phyloP scores from a whole-genome alignment of 64 coral and sea anemone species.

The Montipora efflorescens region DNA sequence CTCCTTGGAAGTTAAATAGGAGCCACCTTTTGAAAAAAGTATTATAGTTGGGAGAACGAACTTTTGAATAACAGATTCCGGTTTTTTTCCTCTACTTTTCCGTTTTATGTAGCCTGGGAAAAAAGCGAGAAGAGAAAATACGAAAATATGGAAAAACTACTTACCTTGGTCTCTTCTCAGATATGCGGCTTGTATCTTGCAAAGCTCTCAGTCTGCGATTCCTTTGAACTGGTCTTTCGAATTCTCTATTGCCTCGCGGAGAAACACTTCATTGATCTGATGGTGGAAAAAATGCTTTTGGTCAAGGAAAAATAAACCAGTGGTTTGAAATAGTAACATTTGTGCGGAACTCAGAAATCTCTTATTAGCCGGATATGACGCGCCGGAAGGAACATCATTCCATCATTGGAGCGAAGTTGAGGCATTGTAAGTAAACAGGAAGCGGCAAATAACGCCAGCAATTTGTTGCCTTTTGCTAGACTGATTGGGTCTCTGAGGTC shows the following conservation, averaged over 20 bases:
- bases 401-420: neutral
- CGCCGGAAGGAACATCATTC: conserved; percentile 28
- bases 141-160: neutral
- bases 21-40: neutral
- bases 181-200: no score
- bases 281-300: neutral
- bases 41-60: neutral
- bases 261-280: neutral
- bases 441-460: neutral
- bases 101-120: neutral
- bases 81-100: neutral
- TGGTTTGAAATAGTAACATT: neutral
- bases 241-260: no score
- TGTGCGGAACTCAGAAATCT: neutral
- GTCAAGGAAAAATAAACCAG: neutral
- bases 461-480: neutral
- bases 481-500: no score
- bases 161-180: neutral
- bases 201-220: neutral
- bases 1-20: neutral
- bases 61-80: neutral
- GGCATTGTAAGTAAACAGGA: neutral
- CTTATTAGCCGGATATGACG: neutral
- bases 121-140: neutral
- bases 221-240: no score